Conservation (phyloP, 2,113 vertebrate genomes). For the Speoplatyrhinus poulsoni region DNA sequence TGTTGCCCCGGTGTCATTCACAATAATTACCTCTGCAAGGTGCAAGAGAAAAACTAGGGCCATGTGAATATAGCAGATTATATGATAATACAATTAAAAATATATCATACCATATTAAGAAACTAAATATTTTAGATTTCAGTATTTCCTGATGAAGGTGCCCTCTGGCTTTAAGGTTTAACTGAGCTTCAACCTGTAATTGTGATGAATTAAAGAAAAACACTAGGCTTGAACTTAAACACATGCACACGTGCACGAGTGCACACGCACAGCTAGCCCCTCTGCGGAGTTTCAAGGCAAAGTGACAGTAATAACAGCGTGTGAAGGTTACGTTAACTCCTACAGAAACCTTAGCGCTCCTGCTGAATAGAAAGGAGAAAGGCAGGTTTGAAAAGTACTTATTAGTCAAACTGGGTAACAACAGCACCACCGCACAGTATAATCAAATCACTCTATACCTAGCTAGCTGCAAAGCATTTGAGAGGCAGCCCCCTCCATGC, state of each 20-base stretch:
- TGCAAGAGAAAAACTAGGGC: neutral
- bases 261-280: constrained; percentile 32
- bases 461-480: constrained; percentile 56
- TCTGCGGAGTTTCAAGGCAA: constrained; percentile 63
- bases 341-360: constrained; percentile 56
- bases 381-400: constrained; percentile 77
- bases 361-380: constrained; percentile 63
- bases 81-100: neutral
- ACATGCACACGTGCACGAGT: constrained; percentile 13
- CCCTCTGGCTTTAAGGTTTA: constrained; percentile 2
- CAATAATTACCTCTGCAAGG: neutral
- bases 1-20: constrained; percentile 1
- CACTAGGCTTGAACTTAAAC: neutral
- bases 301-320: constrained; percentile 76
- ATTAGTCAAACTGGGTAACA: constrained; percentile 86
- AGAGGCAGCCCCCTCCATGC: constrained; percentile 30
- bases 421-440: constrained; percentile 81
- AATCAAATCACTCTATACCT: constrained; percentile 81
- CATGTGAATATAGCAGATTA: neutral
- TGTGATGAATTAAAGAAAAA: neutral
- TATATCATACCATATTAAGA: constrained; percentile 3
- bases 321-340: constrained; percentile 69
- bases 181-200: neutral
- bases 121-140: neutral
- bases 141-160: neutral